phyloP scores from a whole-genome alignment of 2,888 invertebrate genomes.

The Clistopyga incitator region DNA sequence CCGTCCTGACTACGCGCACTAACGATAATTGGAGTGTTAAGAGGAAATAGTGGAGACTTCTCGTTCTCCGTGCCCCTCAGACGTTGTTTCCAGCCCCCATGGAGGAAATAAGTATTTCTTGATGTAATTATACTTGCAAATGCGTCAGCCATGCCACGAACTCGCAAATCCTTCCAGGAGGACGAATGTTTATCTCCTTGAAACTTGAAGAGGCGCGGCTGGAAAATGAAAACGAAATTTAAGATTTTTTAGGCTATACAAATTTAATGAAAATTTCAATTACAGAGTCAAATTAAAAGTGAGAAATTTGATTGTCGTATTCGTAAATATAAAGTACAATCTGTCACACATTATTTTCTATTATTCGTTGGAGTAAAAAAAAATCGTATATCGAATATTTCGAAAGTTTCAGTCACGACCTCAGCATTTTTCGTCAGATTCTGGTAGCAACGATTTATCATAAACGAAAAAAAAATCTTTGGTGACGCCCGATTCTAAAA shows the following conservation, averaged over 20 bases:
- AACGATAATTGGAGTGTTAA: slow-evolving; percentile 83
- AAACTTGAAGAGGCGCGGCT: too few relatives aligned
- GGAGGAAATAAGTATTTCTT: slow-evolving; percentile 59
- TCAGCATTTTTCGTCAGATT: neutral
- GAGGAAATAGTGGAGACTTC: slow-evolving; percentile 75
- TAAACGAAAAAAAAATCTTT: neutral
- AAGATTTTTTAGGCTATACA: too few relatives aligned
- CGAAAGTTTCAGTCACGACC: neutral
- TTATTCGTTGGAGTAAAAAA: too few relatives aligned
- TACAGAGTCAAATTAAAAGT: neutral
- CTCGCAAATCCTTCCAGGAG: neutral
- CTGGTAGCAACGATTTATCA: neutral
- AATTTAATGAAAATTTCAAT: neutral
- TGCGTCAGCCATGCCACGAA: slow-evolving; percentile 46
- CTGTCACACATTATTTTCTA: too few relatives aligned
- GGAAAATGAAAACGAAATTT: neutral
- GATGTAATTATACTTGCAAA: slow-evolving; percentile 62
- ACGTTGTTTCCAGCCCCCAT: neutral
- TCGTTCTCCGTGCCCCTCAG: slow-evolving; percentile 44
- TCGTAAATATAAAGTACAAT: neutral
- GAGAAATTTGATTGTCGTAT: neutral
- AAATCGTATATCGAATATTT: neutral
- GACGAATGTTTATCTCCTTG: neutral
- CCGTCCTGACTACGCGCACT: slow-evolving; percentile 64
- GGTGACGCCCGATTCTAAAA: slow-evolving; percentile 14